phyloP scores from a whole-genome alignment of 2,113 vertebrate species.

The Hippocampus mohnikei region DNA sequence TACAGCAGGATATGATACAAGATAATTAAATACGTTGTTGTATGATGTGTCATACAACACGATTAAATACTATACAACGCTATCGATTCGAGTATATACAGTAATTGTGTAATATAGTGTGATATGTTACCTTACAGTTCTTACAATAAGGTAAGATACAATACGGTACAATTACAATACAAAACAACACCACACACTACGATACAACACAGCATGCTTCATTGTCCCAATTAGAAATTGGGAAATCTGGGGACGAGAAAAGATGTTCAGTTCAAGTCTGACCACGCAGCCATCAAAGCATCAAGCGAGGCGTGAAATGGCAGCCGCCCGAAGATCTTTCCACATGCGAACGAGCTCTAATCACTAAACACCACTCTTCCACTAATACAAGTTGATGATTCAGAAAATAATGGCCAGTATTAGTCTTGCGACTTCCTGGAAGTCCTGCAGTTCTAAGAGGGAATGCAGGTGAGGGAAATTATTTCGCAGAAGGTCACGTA shows the following conservation, averaged over 20 bases:
- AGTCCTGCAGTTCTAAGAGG: background rate
- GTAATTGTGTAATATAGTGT: too few relatives aligned
- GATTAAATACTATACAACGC: too few relatives aligned
- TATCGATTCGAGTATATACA: too few relatives aligned
- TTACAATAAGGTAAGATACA: too few relatives aligned
- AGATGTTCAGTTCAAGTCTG: background rate
- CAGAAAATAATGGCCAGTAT: slow-evolving; percentile 3
- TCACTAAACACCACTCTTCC: background rate
- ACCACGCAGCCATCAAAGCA: background rate
- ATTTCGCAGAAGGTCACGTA: slow-evolving; percentile 36
- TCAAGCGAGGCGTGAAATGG: slow-evolving; percentile 12
- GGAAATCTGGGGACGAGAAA: slow-evolving; percentile 9
- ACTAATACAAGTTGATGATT: slow-evolving; percentile 27
- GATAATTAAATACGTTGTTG: too few relatives aligned
- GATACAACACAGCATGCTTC: too few relatives aligned
- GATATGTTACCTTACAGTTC: too few relatives aligned
- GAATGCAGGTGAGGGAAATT: slow-evolving; percentile 29
- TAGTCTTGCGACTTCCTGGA: background rate
- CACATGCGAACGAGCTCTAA: slow-evolving; percentile 20
- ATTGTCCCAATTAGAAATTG: background rate
- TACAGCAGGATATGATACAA: too few relatives aligned
- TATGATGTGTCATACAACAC: too few relatives aligned
- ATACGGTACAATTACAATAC: too few relatives aligned
- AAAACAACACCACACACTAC: too few relatives aligned
- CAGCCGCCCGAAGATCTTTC: slow-evolving; percentile 11